Evolutionary conservation across 2,888 invertebrate genomes (phyloP), one percentile per base, ranked within the genome.

Genomic region (Oxyscelio sp.): DNA sequence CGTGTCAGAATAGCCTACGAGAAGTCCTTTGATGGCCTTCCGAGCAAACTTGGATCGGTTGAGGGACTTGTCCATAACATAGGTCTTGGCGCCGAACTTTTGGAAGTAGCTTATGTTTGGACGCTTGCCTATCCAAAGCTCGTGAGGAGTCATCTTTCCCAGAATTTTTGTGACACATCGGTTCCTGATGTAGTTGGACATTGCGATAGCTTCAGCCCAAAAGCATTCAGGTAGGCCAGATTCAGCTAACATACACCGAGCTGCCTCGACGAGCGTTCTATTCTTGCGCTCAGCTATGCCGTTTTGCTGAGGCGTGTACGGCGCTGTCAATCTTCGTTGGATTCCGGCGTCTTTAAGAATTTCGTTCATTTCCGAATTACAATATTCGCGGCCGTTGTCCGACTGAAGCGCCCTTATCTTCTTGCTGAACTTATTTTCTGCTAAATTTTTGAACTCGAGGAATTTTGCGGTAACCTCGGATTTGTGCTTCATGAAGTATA

Each of bases 401-500:
- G 40, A 63, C 22, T 43, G 63, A 9, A 45, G 27, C 2, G 21
- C 17, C 21, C 21, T 48, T 19, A 48, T 48, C 21, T 21, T 21
- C 1, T 21, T 9, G 3, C 21, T 21, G 11, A 21, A 21, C 11
- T 48, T 19, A 8, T 48, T 48, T 21, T 48, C 48, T 1, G 11
- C 48, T 21, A 48, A 1, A n/a, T 48, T 48, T 48, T 48, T 48
- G 48, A 9, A 48, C 11, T 48, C 21, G 21, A 48, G 3, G 21
- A 48, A 48, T 48, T 48, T 21, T 11, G 21, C n/a, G 68, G 4
- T 17, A 1, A 48, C 48, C 17, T 48, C 48, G 17, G 48, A 48
- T 21, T 48, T 19, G 1, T 19, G 19, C 21, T 11, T 48, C 21
- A 90, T 19, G 5, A 89, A 68, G n/a, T 63, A 61, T 2, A 86